Conservation (phyloP, 2,888 invertebrate species). For the Neria commutata region DNA sequence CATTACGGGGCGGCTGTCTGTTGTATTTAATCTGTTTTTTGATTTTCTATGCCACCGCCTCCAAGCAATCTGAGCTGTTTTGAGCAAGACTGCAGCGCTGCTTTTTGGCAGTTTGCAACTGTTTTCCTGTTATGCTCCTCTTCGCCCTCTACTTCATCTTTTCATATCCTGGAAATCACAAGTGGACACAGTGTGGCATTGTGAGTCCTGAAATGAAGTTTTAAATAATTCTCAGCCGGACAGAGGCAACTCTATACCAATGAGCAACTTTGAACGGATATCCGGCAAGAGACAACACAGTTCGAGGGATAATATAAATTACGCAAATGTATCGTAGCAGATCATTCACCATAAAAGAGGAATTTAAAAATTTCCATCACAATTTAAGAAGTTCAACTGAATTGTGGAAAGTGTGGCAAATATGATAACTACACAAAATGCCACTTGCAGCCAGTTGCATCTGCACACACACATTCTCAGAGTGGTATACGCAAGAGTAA, state of each 20-base stretch:
- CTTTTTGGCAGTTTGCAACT: not conserved
- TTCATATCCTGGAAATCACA: no score
- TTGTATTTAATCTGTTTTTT: conserved; percentile 18
- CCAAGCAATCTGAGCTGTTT: not conserved
- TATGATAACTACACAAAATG: no score
- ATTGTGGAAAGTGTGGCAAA: no score
- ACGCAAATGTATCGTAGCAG: no score
- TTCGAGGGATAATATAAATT: not conserved
- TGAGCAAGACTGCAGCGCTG: not conserved
- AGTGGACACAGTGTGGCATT: not conserved
- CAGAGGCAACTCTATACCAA: no score
- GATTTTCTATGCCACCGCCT: conserved; percentile 18
- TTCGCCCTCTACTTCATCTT: no score
- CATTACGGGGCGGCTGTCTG: not conserved
- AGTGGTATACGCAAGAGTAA: no score
- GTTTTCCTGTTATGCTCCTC: not conserved
- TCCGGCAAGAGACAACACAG: conserved; percentile 6
- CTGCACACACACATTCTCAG: no score
- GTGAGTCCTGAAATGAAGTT: not conserved
- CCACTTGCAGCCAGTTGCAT: no score
- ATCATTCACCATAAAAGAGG: no score
- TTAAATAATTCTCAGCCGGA: not conserved
- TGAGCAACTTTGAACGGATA: conserved; percentile 4
- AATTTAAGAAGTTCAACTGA: no score
- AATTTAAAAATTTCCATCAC: no score